A percentile compares a stretch with the other conserved stretches of the same genome.
phyloP scores from a whole-genome alignment of 2,113 vertebrate genomes.

The Microtus ochrogaster region DNA sequence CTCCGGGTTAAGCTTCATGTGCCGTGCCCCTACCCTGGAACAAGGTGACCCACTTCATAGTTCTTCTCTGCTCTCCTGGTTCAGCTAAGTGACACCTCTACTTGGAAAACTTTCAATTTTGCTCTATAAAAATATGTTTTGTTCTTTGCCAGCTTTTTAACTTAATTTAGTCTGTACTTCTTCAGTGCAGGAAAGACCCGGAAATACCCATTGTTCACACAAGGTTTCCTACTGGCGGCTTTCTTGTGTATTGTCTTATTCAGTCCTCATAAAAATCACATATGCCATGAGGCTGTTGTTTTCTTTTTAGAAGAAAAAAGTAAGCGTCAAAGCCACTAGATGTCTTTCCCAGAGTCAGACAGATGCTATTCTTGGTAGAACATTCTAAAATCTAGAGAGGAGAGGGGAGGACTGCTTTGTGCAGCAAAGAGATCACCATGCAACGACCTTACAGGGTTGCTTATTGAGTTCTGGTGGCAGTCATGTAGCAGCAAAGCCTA shows the following conservation, averaged over 20 bases:
- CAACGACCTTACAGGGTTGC: not conserved
- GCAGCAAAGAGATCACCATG: not conserved
- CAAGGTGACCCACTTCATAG: not conserved
- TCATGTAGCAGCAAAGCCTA: not conserved
- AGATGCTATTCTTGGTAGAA: not conserved
- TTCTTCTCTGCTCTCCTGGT: not conserved
- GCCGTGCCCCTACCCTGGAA: not conserved
- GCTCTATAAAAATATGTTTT: not conserved
- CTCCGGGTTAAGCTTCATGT: not conserved
- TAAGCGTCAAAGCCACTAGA: not conserved
- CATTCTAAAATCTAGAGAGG: not conserved
- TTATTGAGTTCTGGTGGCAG: not conserved
- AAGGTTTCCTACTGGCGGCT: not conserved
- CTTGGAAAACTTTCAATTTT: not conserved
- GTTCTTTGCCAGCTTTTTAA: not conserved
- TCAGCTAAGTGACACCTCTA: not conserved
- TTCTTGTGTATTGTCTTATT: not conserved
- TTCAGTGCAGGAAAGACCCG: not conserved
- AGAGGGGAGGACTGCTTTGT: not conserved
- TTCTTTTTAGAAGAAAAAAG: conserved; percentile 24
- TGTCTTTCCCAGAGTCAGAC: not conserved
- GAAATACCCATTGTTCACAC: not conserved
- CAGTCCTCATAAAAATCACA: not conserved
- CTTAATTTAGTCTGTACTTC: not conserved
- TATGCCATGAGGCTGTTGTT: not conserved